Evolutionary conservation across 2,888 invertebrate genomes (phyloP).

Genomic region (Suillia variegata): DNA sequence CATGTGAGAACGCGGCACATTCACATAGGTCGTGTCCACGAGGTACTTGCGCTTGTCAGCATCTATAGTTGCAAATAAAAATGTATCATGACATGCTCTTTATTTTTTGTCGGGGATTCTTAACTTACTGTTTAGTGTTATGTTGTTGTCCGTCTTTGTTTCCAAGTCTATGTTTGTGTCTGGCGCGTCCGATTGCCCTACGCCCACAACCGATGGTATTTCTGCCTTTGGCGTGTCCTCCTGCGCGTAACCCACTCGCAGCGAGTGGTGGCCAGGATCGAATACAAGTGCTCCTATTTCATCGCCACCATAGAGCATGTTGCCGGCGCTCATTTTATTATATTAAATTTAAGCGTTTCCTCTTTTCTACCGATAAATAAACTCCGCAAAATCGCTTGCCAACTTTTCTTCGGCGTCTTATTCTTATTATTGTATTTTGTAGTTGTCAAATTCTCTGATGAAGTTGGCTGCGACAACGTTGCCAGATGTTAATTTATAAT

Average conservation of each 20-base stretch:
- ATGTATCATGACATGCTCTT: no score
- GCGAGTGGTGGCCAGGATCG: conserved; percentile 90
- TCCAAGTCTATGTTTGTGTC: conserved; percentile 75
- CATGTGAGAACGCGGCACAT: conserved; percentile 87
- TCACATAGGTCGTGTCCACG: conserved; percentile 92
- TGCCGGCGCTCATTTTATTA: conserved; percentile 60
- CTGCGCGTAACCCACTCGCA: conserved; percentile 83
- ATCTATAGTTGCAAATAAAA: conserved; percentile 32
- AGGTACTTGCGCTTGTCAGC: conserved; percentile 69
- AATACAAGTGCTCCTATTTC: conserved; percentile 98
- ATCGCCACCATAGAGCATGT: conserved; percentile 91
- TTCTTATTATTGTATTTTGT: no score
- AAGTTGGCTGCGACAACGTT: no score
- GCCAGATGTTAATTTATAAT: no score
- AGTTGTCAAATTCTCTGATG: no score
- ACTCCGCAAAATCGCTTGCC: no score
- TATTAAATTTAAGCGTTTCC: neutral
- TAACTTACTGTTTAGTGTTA: conserved; percentile 63
- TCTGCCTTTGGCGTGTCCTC: conserved; percentile 99
- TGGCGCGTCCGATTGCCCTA: conserved; percentile 71
- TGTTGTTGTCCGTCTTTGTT: conserved; percentile 75
- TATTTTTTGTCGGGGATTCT: neutral
- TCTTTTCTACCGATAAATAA: neutral
- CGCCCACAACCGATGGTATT: conserved; percentile 91
- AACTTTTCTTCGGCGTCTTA: no score